Evolutionary conservation across 2,113 vertebrate species (phyloP).

Genomic region (Phainopepla nitens): DNA sequence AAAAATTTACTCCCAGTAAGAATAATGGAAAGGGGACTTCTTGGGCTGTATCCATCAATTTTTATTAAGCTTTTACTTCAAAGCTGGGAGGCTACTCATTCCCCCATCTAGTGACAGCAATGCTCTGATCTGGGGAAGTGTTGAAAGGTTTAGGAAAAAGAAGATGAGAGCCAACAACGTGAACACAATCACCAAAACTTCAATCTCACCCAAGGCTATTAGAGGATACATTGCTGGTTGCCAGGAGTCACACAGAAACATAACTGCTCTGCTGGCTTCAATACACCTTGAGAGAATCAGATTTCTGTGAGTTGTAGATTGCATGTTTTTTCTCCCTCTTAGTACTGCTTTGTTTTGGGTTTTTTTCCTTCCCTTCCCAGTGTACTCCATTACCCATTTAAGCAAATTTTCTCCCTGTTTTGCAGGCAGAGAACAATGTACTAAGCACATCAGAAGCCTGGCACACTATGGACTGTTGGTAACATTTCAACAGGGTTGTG

Average conservation of each 20-base stretch:
- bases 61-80: conserved; percentile 64
- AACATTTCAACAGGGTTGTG: not conserved
- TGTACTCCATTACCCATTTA: not conserved
- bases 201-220: conserved; percentile 56
- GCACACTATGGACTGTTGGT: not conserved
- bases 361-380: not conserved
- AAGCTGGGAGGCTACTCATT: conserved; percentile 45
- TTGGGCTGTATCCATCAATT: conserved; percentile 51
- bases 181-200: conserved; percentile 59
- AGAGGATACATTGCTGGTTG: conserved; percentile 20
- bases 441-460: not conserved
- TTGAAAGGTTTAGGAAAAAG: not conserved
- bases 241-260: conserved; percentile 42
- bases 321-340: not conserved
- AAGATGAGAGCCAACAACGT: not conserved
- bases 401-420: conserved; percentile 35
- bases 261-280: conserved; percentile 56
- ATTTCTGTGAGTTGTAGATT: conserved; percentile 64
- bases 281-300: conserved; percentile 60
- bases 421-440: not conserved
- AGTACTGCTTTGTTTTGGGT: not conserved
- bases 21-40: conserved; percentile 61
- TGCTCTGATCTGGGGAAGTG: not conserved
- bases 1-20: conserved; percentile 49
- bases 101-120: not conserved